A percentile compares a stretch with the other conserved stretches of the same genome.
Evolutionary conservation across 2,797 vertebrate species (phyloP).

Genomic region (Megalops cyprinoides): DNA sequence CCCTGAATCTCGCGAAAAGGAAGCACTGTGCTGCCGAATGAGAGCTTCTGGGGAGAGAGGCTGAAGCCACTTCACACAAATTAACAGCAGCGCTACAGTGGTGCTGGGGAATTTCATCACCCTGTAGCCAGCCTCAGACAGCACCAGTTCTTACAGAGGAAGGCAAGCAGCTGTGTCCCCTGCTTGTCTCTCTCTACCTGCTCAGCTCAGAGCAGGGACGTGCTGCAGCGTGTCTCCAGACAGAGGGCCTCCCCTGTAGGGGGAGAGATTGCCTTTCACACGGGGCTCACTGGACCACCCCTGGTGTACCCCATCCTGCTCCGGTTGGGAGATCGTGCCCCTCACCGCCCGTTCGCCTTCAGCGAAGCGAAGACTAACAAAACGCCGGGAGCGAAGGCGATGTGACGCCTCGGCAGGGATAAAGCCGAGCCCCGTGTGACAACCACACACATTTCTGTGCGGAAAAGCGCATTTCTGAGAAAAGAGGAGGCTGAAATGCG

Average conservation of each 20-base stretch:
- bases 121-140: too few relatives aligned
- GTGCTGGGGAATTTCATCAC: too few relatives aligned
- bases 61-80: not conserved
- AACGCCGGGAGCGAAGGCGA: too few relatives aligned
- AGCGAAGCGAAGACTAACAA: not conserved
- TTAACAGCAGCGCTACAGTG: not conserved
- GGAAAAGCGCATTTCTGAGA: not conserved
- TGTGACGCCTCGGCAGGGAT: not conserved
- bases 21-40: not conserved
- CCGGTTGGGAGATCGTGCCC: too few relatives aligned
- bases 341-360: not conserved
- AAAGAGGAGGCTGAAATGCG: not conserved
- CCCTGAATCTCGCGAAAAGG: not conserved
- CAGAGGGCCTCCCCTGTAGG: not conserved
- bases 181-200: too few relatives aligned
- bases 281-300: not conserved
- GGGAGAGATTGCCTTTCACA: too few relatives aligned
- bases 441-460: not conserved
- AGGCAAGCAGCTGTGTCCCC: too few relatives aligned
- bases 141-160: too few relatives aligned
- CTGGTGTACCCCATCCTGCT: too few relatives aligned
- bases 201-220: too few relatives aligned
- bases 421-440: not conserved
- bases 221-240: too few relatives aligned
- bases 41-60: not conserved